phyloP scores from a whole-genome alignment of 2,113 vertebrate genomes.

The Aptenodytes patagonicus region DNA sequence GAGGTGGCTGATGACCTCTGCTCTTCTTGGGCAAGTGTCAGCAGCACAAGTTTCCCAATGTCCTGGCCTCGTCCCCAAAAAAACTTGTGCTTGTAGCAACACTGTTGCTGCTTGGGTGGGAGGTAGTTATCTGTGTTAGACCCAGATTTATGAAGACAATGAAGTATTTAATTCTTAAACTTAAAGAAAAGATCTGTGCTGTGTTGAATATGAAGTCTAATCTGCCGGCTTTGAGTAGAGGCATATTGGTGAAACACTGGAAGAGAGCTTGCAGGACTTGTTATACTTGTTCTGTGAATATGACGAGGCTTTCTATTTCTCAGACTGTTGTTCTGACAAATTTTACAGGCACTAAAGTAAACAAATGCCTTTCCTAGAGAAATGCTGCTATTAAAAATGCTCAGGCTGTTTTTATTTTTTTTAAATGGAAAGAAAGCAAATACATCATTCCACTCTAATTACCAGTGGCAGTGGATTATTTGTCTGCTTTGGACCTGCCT shows the following conservation, averaged over 20 bases:
- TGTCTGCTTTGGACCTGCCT: not conserved
- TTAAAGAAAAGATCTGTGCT: not conserved
- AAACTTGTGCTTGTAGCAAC: not conserved
- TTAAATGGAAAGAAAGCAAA: not conserved
- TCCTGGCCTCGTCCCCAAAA: not conserved
- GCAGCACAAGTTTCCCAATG: not conserved
- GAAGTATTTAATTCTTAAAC: not conserved
- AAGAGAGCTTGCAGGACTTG: slow-evolving; percentile 24
- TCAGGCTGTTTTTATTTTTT: not conserved
- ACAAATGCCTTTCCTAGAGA: slow-evolving; percentile 39
- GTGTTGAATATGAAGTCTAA: not conserved
- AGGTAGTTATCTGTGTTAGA: not conserved
- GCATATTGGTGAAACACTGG: not conserved
- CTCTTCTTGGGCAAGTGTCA: not conserved
- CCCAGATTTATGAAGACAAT: not conserved
- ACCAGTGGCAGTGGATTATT: not conserved
- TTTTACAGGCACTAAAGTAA: slow-evolving; percentile 35
- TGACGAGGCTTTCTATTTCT: not conserved
- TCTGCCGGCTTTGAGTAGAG: not conserved
- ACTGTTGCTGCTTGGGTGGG: not conserved
- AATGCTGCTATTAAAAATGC: not conserved
- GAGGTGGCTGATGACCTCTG: not conserved
- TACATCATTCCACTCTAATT: not conserved
- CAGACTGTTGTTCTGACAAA: not conserved
- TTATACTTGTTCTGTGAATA: slow-evolving; percentile 40